A percentile compares a stretch with the other conserved stretches of the same genome.
Conservation (phyloP, 2,888 invertebrate genomes). For the Mylabris sibirica region DNA sequence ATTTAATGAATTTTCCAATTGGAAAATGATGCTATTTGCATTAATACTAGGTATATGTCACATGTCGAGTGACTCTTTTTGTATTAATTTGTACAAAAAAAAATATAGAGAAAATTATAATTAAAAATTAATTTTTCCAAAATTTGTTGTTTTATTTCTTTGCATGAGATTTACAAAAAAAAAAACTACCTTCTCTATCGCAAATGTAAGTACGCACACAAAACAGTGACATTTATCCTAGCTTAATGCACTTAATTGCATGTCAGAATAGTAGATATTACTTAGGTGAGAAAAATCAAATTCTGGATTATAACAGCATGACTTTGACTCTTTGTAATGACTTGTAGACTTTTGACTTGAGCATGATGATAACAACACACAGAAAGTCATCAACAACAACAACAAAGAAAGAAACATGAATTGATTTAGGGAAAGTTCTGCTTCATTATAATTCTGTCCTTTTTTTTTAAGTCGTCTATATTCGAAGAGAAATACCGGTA, state of each 20-base stretch:
- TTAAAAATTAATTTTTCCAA: slow-evolving; percentile 31
- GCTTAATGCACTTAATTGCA: slow-evolving; percentile 48
- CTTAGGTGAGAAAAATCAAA: no score
- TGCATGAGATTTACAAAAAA: slow-evolving; percentile 19
- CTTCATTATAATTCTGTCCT: background rate
- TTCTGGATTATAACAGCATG: slow-evolving; percentile 30
- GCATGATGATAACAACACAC: background rate
- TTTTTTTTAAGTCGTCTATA: background rate
- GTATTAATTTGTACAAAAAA: slow-evolving; percentile 42
- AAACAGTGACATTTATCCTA: slow-evolving; percentile 60
- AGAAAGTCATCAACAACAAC: background rate
- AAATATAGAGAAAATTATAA: slow-evolving; percentile 41
- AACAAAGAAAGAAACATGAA: background rate
- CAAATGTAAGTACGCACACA: background rate
- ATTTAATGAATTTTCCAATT: slow-evolving; percentile 38
- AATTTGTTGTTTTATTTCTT: slow-evolving; percentile 41
- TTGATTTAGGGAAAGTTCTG: background rate
- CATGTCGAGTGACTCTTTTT: slow-evolving; percentile 55
- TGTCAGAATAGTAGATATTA: slow-evolving; percentile 1
- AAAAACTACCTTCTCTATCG: slow-evolving; percentile 10
- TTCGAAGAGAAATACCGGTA: slow-evolving; percentile 15
- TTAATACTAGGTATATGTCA: slow-evolving; percentile 62
- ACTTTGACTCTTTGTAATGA: slow-evolving; percentile 13
- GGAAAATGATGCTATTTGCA: slow-evolving; percentile 51
- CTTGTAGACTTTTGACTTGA: background rate